Evolutionary conservation across 2,113 vertebrate species (phyloP), one percentile per base, ranked within the genome.

Genomic region (Mystacornis crossleyi): DNA sequence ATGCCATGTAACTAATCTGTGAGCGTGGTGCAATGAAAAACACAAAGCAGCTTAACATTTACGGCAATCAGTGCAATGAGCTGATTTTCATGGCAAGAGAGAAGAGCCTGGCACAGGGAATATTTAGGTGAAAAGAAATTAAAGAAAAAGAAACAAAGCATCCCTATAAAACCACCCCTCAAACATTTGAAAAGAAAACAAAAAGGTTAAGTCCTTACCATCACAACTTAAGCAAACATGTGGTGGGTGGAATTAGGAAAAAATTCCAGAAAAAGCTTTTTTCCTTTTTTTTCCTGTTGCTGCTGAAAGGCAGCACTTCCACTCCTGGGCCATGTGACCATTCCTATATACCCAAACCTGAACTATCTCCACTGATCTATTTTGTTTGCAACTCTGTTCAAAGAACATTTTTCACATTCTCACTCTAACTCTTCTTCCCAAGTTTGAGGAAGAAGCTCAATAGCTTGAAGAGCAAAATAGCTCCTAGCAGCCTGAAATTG

Each of bases 241-340:
- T 54, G 14, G 7, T 62, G 75, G 20, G 11, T 25, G 10, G 9
- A 31, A 62, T 72, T 51, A 62, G 18, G 34, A 60, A 64, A 43
- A 50, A 14, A 0, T 1, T 67, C 9, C 7, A n/a, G 10, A 21
- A 58, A 20, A n/a, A 36, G 8, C 1, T 15, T 80, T 71, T 66
- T 58, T 12, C 5, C 1, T 25, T 62, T 51, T 45, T 51, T 74
- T 34, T 4, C 29, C 10, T 51, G 1, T 21, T 15, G 36, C 29
- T 42, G 9, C 55, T 74, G 47, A 58, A 77, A 69, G 14, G 25
- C 36, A 86, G 9, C 2, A 2, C 16, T 71, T 54, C 26, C 6
- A 29, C 33, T 71, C 58, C 51, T 67, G 34, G 17, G 34, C 24
- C 26, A 11, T 0, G 1, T 38, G 31, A 33, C 12, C 14, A 3